Evolutionary conservation across 2,797 vertebrate species (phyloP), one percentile per base, ranked within the genome.

Genomic region (Lagorchestes hirsutus): DNA sequence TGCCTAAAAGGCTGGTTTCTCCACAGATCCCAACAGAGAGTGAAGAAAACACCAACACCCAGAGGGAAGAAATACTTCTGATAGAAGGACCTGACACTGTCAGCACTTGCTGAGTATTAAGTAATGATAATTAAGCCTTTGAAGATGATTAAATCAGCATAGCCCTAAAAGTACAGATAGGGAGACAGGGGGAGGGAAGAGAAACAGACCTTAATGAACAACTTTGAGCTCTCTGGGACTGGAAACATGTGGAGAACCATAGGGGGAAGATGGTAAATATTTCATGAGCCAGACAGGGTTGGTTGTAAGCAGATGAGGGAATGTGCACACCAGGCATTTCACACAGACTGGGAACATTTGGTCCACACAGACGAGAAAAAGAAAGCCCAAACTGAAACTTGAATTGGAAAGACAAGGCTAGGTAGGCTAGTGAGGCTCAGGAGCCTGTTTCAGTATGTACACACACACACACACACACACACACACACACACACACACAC

Each of bases 101-200:
- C 0, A 29, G 31, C 9, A 31, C 67, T n/a, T 0, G 1, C 92
- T 57, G 6, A 58, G 0, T 4, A 1, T 52, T 54, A 29, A 87
- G 74, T 87, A 87, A 87, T 87, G 40, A 87, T 50, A 87, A 87
- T 87, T 87, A 50, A 87, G 40, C 74, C 74, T 87, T 87, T 50
- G 74, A 87, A 50, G 74, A 46, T 24, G 74, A 87, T 87, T 87
- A 87, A 87, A 87, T 50, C 74, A 27, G 40, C 74, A 82, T 40
- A 87, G 67, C 8, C 16, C n/a, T 16, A 40, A 62, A 24, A 82
- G n/a, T 82, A 82, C 67, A 82, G 74, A 87, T 87, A 87, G 40
- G 2, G 55, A 46, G 22, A 0, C 0, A 3, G 0, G 34, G n/a
- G 40, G 27, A 40, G 11, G 28, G 56, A 54, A 40, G 0, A 9